Conservation (phyloP, 23 tunicate species). For the Clavelina lepadiformis region DNA sequence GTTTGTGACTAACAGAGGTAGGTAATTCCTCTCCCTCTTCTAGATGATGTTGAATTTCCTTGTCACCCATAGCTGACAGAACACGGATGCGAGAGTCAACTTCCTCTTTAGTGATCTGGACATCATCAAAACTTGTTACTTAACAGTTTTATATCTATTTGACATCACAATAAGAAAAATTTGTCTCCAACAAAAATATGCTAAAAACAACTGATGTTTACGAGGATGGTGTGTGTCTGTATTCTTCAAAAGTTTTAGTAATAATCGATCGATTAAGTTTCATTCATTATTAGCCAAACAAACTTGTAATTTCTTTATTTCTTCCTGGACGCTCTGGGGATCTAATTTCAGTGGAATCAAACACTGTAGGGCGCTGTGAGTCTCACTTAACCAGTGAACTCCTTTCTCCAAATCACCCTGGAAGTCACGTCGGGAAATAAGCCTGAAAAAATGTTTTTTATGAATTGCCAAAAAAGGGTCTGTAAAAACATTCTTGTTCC, state of each 20-base stretch:
- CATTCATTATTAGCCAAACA: no score
- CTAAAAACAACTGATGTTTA: not conserved
- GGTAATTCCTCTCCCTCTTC: constrained; percentile 83
- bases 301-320: constrained; percentile 83
- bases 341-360: constrained; percentile 65
- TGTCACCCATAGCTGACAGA: constrained; percentile 53
- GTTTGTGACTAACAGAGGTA: constrained; percentile 26
- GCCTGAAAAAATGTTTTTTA: constrained; percentile 23
- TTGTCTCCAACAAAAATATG: not conserved
- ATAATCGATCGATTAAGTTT: no score
- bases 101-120: constrained; percentile 78
- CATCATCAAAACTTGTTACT: not conserved
- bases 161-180: no score
- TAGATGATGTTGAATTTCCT: constrained; percentile 29
- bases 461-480: not conserved
- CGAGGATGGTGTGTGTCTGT: no score
- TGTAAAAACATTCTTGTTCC: not conserved
- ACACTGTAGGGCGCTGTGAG: constrained; percentile 61
- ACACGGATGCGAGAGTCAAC: constrained; percentile 69
- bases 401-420: constrained; percentile 86
- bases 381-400: constrained; percentile 78
- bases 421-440: constrained; percentile 75
- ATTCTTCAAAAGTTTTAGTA: no score
- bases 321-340: constrained; percentile 82
- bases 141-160: no score